Evolutionary conservation across 2,797 vertebrate genomes (phyloP).

Genomic region (Denticeps clupeoides): DNA sequence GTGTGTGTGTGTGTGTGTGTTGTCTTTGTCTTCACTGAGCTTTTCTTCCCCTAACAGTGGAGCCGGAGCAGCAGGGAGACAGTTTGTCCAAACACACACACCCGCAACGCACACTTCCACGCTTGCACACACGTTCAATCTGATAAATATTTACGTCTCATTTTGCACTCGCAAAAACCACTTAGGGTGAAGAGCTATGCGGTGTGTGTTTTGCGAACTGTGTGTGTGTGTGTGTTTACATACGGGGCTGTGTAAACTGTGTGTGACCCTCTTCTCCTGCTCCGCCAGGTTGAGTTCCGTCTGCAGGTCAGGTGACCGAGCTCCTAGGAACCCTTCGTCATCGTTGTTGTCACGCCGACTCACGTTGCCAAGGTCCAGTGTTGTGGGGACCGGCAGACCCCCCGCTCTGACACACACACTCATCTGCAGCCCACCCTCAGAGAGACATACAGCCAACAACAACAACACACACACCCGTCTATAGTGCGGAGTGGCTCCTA

Average conservation of each 20-base stretch:
- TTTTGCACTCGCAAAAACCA: constrained; percentile 5
- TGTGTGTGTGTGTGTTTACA: constrained; percentile 18
- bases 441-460: constrained; percentile 5
- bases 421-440: constrained; percentile 8
- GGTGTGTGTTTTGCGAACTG: constrained; percentile 8
- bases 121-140: too few relatives aligned
- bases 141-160: constrained; percentile 3
- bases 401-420: constrained; percentile 7
- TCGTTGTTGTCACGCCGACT: constrained; percentile 75
- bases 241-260: constrained; percentile 91
- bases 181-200: constrained; percentile 4
- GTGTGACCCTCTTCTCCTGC: constrained; percentile 90
- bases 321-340: constrained; percentile 69
- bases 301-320: constrained; percentile 83
- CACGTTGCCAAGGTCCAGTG: constrained; percentile 70
- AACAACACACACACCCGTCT: too few relatives aligned
- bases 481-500: too few relatives aligned
- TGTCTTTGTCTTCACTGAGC: too few relatives aligned
- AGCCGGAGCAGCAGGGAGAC: too few relatives aligned
- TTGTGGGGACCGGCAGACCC: constrained; percentile 41
- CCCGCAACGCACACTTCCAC: too few relatives aligned
- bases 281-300: constrained; percentile 98
- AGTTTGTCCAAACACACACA: too few relatives aligned
- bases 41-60: too few relatives aligned
- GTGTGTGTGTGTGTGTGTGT: too few relatives aligned